These are phyloP conservation scores for Hippoglossus stenolepis DNA, from an alignment of 2,113 vertebrate species.

Conservation along the genomic window DNA sequence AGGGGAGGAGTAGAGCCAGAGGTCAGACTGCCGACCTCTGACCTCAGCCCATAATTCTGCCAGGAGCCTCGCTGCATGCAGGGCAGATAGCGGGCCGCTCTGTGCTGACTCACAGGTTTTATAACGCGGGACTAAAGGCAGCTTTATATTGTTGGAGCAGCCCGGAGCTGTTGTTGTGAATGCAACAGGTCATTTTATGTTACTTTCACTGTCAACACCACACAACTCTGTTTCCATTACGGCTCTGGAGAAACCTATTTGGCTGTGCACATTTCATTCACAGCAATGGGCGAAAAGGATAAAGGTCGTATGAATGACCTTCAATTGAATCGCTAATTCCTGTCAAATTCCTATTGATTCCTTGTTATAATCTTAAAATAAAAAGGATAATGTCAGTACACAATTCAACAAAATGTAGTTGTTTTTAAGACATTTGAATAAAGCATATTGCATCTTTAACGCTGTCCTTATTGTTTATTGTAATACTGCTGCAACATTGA, in stretches of 20 bases:
- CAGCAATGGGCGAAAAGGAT: background rate
- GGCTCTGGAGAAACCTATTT: no score
- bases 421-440: no score
- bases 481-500: background rate
- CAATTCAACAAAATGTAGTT: no score
- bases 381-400: no score
- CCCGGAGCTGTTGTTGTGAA: constrained; percentile 28
- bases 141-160: constrained; percentile 21
- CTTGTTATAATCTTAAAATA: no score
- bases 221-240: background rate
- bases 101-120: constrained; percentile 49
- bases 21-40: constrained; percentile 58
- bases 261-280: background rate
- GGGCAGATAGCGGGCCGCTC: constrained; percentile 14
- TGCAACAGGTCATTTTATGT: constrained; percentile 12
- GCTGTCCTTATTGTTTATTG: background rate
- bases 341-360: no score
- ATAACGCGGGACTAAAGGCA: constrained; percentile 44
- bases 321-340: background rate
- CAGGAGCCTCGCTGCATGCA: constrained; percentile 41
- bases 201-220: background rate
- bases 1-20: constrained; percentile 5
- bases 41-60: constrained; percentile 51
- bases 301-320: background rate
- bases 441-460: no score